Base-by-base conservation (phyloP, 2,113 vertebrate species). In the Passer domesticus region DNA sequence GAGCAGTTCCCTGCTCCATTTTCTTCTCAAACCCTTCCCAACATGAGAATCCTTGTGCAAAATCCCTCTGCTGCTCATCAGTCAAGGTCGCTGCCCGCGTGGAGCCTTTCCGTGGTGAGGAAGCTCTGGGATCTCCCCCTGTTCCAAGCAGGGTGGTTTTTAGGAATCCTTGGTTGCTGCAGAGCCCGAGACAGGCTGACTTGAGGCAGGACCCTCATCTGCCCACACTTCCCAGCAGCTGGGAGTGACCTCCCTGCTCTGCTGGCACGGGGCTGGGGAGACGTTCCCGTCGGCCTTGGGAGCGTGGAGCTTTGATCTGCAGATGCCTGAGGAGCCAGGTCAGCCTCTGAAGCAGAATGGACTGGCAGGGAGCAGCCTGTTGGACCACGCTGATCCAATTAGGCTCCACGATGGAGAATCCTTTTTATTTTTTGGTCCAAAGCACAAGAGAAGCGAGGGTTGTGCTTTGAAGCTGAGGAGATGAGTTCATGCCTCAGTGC, bases 271-370 rank as follows among this genome's bases (percentile, higher is more conserved):
- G 66, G 52, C 79, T 53, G 75, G 55, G 88, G 47, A 66, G 55
- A 59, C 1, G 4, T 47, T 72, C 75, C 79, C 73, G 5, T 43
- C 1, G 0, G 53, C 60, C 12, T 76, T 8, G 79, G 74, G 67
- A 58, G 30, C 10, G 50, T 4, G 24, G 78, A 15, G 91, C 94
- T 95, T 95, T 95, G 94, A 97, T 94, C 31, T 91, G 89, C 95
- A 87, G 81, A 82, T 89, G 89, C 37, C 4, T 41, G 13, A 80
- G 91, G 74, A 92, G 90, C 81, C 86, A 92, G 84, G 70, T 89
- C 84, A 82, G 92, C 70, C 27, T 87, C 58, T 95, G 82, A 69
- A 37, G 75, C 46, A 24, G 89, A 27, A 28, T 6, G 58, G 89
- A 20, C 83, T 70, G 89, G 87, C 74, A 76, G 74, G 46, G 91